These are phyloP conservation scores for Hydrotaea diabolus DNA, from an alignment of 2,888 invertebrate genomes.

Conservation along the genomic window DNA sequence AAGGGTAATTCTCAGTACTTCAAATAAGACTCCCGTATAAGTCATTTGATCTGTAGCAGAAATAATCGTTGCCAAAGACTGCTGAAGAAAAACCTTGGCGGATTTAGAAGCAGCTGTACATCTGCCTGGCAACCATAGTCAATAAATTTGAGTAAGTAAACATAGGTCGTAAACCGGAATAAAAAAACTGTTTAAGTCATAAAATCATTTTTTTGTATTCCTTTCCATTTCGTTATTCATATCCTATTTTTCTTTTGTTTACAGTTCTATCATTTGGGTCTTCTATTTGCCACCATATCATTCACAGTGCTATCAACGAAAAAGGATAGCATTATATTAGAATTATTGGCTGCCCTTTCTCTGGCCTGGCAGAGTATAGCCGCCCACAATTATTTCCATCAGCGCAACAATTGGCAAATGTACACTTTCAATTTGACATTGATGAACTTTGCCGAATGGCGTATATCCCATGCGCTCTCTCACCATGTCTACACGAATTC, in stretches of 20 bases:
- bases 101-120: no score
- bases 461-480: conserved; percentile 88
- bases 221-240: no score
- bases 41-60: no score
- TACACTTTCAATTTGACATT: conserved; percentile 87
- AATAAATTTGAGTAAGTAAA: no score
- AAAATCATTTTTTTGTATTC: no score
- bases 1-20: no score
- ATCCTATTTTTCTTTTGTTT: background rate
- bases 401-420: conserved; percentile 88
- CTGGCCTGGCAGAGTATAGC: conserved; percentile 83
- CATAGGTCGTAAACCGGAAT: no score
- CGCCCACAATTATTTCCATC: conserved; percentile 90
- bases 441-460: conserved; percentile 85
- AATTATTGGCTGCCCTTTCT: conserved; percentile 82
- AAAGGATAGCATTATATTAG: conserved; percentile 72
- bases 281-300: conserved; percentile 76
- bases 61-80: no score
- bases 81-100: no score
- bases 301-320: conserved; percentile 74
- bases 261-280: conserved; percentile 72
- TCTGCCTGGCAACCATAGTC: no score
- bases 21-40: no score
- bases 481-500: conserved; percentile 91
- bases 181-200: no score